Evolutionary conservation across 2,797 vertebrate genomes (phyloP), one percentile per base, ranked within the genome.

Genomic region (Danio tinwini): DNA sequence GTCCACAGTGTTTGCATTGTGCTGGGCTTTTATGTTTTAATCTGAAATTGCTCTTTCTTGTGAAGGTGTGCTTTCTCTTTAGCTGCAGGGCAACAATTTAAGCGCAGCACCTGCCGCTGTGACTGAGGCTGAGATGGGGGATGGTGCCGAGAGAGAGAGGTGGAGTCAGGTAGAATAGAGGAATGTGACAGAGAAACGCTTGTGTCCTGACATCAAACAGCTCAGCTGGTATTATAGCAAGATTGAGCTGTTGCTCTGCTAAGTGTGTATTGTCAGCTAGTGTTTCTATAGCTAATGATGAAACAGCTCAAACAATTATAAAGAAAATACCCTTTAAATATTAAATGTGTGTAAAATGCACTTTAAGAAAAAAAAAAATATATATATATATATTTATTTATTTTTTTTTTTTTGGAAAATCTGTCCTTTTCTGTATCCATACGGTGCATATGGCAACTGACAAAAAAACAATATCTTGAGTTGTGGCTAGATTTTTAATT

Each of bases 41-140:
- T 95, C 90, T 93, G 90, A 96, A 95, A 96, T 93, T 93, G 91
- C 90, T 93, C 90, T 88, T 89, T 86, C 78, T 85, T 70, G 72
- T 62, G 71, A 59, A 76, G 65, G 78, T 81, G 62, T 80, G 73
- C 68, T 88, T 90, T 87, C 84, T 85, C 81, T 90, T 83, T 95
- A 88, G 94, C 97, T 94, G 19, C 67, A 17, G 95, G 97, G 95
- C 90, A 92, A 89, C 87, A 93, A 90, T 94, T 96, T 93, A 29
- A 90, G 89, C 79, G 82, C 92, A 95, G 93, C 96, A 97, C 96
- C 97, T 97, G 96, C 95, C 94, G 83, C 86, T 92, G 87, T 90
- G 55, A 94, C 93, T 90, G 89, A 87, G 89, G 40, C 82, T 52
- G 40, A 40, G 16, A 71, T 53, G 19, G 40, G 70, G 40, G 65